Conservation (phyloP, 2,888 invertebrate genomes). For the Idaea biselata region DNA sequence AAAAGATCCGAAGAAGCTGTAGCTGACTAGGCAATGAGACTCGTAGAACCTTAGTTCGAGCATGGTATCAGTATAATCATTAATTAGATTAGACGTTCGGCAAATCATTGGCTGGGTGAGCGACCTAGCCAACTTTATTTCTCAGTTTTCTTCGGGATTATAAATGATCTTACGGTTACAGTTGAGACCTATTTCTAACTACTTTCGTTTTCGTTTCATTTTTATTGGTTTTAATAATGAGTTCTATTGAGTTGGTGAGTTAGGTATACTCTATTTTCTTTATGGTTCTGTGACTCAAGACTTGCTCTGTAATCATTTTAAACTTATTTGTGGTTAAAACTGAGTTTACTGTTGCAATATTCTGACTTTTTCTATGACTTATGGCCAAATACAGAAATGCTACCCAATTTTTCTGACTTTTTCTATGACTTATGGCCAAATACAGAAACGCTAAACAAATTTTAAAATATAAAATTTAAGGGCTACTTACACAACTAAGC, state of each 20-base stretch:
- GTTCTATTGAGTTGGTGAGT: background rate
- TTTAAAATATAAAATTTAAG: no score
- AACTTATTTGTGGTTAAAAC: no score
- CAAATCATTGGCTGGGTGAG: slow-evolving; percentile 56
- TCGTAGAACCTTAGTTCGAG: slow-evolving; percentile 51
- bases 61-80: slow-evolving; percentile 65
- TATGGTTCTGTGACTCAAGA: no score
- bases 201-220: slow-evolving; percentile 11
- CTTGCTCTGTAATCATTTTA: no score
- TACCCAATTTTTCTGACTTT: no score
- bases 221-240: background rate
- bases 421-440: no score
- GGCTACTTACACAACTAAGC: no score
- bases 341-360: no score
- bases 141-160: slow-evolving; percentile 27
- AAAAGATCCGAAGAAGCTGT: slow-evolving; percentile 27
- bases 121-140: slow-evolving; percentile 46
- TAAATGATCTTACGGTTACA: slow-evolving; percentile 28
- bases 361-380: no score
- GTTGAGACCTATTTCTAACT: background rate
- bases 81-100: slow-evolving; percentile 62
- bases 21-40: slow-evolving; percentile 32
- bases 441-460: no score
- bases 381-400: no score
- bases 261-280: background rate